Evolutionary conservation across 2,888 invertebrate species (phyloP), one percentile per base, ranked within the genome.

Genomic region (Dyspetes luteomarginatus): DNA sequence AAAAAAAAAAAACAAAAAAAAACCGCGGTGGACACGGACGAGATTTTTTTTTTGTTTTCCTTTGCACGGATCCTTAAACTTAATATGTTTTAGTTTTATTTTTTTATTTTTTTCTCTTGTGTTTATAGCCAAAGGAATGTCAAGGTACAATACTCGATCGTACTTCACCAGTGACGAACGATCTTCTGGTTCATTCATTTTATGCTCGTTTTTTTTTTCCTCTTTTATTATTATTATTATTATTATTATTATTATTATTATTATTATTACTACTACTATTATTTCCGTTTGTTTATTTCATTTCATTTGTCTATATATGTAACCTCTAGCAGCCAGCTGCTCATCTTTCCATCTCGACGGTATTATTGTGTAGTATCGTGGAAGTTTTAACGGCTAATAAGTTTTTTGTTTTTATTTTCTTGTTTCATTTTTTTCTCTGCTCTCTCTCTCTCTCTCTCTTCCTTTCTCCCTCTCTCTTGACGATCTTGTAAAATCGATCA

Each of bases 91-190:
- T 45, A 28, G 17, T 36, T 22, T 30, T 19, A 68, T 50, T 43
- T 60, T 65, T 74, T 71, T 41, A n/a, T 36, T 19, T 56, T 26
- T 65, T 55, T 77, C 17, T 48, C 45, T 5, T 36, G 9, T 36
- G 68, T 86, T 92, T 91, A 92, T 91, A 92, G 91, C 92, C 92
- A 90, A 92, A 92, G 92, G 92, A 92, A 92, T 92, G 92, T 92
- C 36, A 92, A 90, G 89, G 91, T 92, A 92, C 92, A 92, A 92
- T 92, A 91, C 91, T 91, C 88, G 88, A 92, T 89, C 90, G 90
- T 90, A 88, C 86, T 90, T 88, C 86, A 88, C 88, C 87, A 89
- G 86, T 82, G 85, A 87, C 87, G 87, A 91, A 88, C 85, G 88
- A 89, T 83, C 85, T 81, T 58, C 82, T 71, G 83, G 74, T 82